phyloP scores from a whole-genome alignment of 1,140 invertebrate genomes.

The Zelostemma sp. region DNA sequence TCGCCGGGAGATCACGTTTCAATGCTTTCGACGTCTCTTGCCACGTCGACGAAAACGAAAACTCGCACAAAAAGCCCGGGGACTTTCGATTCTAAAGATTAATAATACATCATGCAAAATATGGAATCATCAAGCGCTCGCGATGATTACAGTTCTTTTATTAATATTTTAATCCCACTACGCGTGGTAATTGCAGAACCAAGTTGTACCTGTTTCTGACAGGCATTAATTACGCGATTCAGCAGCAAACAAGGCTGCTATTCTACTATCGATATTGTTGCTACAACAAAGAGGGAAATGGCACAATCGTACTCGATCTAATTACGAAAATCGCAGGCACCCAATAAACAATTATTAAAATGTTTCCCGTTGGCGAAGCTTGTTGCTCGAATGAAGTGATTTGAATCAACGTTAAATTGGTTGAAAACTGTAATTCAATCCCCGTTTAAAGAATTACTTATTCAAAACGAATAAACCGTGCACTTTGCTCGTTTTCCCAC shows the following conservation, averaged over 20 bases:
- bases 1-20: too few relatives aligned
- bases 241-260: constrained; percentile 18
- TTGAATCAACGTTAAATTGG: background rate
- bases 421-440: too few relatives aligned
- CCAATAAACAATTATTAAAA: background rate
- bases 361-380: background rate
- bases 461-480: too few relatives aligned
- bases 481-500: too few relatives aligned
- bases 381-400: background rate
- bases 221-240: constrained; percentile 18
- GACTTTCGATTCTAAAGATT: too few relatives aligned
- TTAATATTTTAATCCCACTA: too few relatives aligned
- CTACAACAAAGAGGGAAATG: constrained; percentile 12
- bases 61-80: background rate
- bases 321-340: constrained; percentile 10
- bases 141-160: too few relatives aligned
- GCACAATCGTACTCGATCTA: constrained; percentile 6
- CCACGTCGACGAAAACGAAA: background rate
- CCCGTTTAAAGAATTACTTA: background rate
- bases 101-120: too few relatives aligned
- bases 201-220: constrained; percentile 19
- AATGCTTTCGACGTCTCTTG: background rate
- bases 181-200: background rate
- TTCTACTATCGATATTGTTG: constrained; percentile 17
- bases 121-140: background rate